Conservation (phyloP, 2,888 invertebrate genomes). For the Leptopilina myrica region DNA sequence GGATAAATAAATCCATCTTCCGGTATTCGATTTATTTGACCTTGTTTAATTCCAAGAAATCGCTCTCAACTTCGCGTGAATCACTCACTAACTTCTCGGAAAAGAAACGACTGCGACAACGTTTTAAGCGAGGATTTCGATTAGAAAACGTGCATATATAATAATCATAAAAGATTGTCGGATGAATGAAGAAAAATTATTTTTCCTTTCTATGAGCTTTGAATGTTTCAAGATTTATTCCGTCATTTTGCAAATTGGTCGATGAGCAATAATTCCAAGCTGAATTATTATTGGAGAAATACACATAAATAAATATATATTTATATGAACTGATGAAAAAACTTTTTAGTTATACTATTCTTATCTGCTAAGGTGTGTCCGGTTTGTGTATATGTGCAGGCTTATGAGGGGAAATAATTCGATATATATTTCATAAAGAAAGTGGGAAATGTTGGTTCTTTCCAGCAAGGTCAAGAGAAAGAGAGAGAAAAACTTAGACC, state of each 20-base stretch:
- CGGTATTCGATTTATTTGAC: slow-evolving; percentile 26
- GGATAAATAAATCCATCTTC: slow-evolving; percentile 1
- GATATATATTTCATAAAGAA: slow-evolving; percentile 35
- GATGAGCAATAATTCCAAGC: not conserved
- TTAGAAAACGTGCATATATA: not conserved
- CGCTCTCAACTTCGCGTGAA: slow-evolving; percentile 9
- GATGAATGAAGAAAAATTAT: not conserved
- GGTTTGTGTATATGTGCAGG: not conserved
- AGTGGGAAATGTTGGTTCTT: slow-evolving; percentile 25
- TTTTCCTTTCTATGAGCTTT: not conserved
- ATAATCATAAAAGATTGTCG: not conserved
- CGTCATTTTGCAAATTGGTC: not conserved
- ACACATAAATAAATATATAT: not conserved
- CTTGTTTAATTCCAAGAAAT: slow-evolving; percentile 21
- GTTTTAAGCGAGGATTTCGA: not conserved
- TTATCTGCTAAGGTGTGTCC: slow-evolving; percentile 6
- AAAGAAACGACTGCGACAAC: not conserved
- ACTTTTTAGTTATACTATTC: not conserved
- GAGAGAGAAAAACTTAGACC: not conserved
- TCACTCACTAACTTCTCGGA: not conserved
- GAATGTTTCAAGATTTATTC: not conserved
- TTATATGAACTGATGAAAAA: not conserved
- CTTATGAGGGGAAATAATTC: not conserved
- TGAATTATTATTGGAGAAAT: slow-evolving; percentile 5
- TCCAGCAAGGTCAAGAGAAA: slow-evolving; percentile 25